Evolutionary conservation across 2,113 vertebrate genomes (phyloP).

Genomic region (Gobio gobio): DNA sequence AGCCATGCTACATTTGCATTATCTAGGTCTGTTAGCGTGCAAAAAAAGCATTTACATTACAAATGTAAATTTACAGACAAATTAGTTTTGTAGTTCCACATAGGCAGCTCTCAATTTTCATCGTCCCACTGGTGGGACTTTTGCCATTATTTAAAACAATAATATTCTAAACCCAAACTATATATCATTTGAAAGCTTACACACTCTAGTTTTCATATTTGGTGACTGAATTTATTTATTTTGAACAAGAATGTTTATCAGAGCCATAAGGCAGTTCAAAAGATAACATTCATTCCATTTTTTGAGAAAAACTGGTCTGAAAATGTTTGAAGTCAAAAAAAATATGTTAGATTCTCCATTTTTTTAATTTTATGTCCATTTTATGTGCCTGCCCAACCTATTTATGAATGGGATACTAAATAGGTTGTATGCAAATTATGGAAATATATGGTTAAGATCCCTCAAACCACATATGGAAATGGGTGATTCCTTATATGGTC

Average conservation of each 20-base stretch:
- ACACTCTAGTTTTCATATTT: background rate
- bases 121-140: background rate
- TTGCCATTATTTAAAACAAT: background rate
- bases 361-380: too few relatives aligned
- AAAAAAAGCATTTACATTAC: background rate
- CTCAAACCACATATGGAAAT: too few relatives aligned
- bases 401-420: too few relatives aligned
- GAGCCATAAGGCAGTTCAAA: background rate
- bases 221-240: background rate
- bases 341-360: too few relatives aligned
- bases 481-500: too few relatives aligned
- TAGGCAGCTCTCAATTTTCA: too few relatives aligned
- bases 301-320: too few relatives aligned
- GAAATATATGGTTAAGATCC: too few relatives aligned
- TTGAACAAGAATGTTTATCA: background rate
- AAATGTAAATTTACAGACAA: background rate
- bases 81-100: background rate
- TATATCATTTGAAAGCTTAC: background rate
- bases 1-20: background rate
- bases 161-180: background rate
- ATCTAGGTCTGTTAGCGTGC: background rate
- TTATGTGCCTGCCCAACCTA: too few relatives aligned
- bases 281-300: background rate
- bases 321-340: too few relatives aligned
- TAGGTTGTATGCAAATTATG: too few relatives aligned